These are phyloP conservation scores for Galerucella nymphaeae DNA, from an alignment of 2,888 invertebrate species.

Conservation along the genomic window DNA sequence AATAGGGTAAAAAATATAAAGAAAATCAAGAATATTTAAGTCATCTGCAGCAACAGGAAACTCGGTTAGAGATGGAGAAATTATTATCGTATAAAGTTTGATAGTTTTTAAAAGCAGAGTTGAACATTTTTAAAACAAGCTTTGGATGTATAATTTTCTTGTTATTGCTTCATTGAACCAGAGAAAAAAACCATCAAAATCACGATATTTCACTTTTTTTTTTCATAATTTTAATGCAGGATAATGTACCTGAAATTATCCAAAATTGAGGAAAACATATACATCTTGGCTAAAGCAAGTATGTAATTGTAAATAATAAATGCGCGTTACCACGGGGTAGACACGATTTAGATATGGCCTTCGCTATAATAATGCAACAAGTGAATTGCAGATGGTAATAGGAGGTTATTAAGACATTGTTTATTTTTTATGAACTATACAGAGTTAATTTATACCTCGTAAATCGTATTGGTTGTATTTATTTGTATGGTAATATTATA, in stretches of 20 bases:
- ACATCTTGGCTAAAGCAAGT: neutral
- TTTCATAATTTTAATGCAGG: conserved; percentile 15
- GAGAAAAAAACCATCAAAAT: conserved; percentile 12
- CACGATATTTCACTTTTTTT: conserved; percentile 8
- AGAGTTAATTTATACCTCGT: conserved; percentile 15
- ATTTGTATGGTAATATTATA: neutral
- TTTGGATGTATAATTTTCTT: neutral
- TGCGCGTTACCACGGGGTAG: conserved; percentile 13
- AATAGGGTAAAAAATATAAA: too few species aligned
- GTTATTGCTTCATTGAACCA: neutral
- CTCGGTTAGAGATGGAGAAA: too few species aligned
- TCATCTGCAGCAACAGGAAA: too few species aligned
- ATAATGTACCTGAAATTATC: conserved; percentile 21
- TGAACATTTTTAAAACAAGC: neutral
- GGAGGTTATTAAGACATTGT: conserved; percentile 26
- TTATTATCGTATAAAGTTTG: too few species aligned
- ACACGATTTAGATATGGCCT: conserved; percentile 25
- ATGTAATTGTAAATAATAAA: conserved; percentile 14
- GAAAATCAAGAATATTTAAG: too few species aligned
- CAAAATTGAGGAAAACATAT: conserved; percentile 23
- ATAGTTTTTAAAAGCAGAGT: too few species aligned
- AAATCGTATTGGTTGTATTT: conserved; percentile 6
- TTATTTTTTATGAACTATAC: conserved; percentile 17
- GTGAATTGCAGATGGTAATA: conserved; percentile 26
- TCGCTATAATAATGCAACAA: conserved; percentile 22